These are phyloP conservation scores for Chaenocephalus aceratus DNA, from an alignment of 2,113 vertebrate genomes.

Conservation along the genomic window DNA sequence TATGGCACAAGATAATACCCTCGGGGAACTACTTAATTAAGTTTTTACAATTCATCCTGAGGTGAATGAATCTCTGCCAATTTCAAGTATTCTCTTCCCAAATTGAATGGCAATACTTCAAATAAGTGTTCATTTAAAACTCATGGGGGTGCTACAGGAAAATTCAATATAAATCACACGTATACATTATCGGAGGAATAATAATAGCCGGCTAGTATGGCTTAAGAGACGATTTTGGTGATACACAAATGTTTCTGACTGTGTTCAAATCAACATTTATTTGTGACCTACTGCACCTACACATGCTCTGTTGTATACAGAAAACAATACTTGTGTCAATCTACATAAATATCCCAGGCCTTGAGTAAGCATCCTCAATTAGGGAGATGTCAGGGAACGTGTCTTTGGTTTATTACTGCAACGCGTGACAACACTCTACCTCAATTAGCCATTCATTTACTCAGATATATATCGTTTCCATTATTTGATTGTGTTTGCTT, in stretches of 20 bases:
- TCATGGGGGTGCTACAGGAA: neutral
- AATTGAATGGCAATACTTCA: too few species aligned
- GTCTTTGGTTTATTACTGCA: conserved; percentile 50
- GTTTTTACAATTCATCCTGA: neutral
- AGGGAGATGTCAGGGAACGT: conserved; percentile 35
- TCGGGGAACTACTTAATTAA: too few species aligned
- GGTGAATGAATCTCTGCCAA: too few species aligned
- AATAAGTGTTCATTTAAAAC: too few species aligned
- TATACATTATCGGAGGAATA: neutral
- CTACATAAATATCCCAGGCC: conserved; percentile 19
- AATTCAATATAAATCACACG: neutral
- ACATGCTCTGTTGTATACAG: neutral
- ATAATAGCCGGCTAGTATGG: neutral
- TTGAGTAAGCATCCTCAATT: conserved; percentile 32
- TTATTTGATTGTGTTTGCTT: conserved; percentile 97
- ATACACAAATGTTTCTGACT: neutral
- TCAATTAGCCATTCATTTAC: conserved; percentile 89
- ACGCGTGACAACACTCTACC: conserved; percentile 76
- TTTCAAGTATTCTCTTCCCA: too few species aligned
- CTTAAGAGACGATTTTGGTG: neutral
- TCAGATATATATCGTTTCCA: conserved; percentile 90
- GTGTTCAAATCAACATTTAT: neutral
- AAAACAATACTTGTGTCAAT: conserved; percentile 23
- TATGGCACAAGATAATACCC: too few species aligned
- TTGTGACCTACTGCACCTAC: neutral